Evolutionary conservation across 2,113 vertebrate genomes (phyloP).

Genomic region (Natator depressus): DNA sequence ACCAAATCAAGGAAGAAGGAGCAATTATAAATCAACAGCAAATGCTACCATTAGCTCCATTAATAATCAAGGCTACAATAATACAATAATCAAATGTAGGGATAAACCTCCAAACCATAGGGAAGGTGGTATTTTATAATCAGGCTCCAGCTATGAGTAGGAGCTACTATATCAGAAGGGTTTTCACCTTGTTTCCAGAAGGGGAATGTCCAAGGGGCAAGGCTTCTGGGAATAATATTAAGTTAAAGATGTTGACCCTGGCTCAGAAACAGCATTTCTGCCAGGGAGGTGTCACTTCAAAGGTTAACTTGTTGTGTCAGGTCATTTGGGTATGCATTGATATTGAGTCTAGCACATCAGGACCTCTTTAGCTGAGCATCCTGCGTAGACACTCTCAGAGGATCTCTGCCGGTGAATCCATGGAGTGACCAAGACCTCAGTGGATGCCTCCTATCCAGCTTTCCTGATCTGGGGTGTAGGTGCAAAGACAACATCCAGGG

Average conservation of each 20-base stretch:
- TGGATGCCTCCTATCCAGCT: not conserved
- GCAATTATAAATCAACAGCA: not conserved
- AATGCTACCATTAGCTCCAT: not conserved
- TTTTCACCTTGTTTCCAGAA: not conserved
- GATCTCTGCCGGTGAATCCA: not conserved
- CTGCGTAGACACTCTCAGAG: not conserved
- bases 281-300: not conserved
- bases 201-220: not conserved
- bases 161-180: not conserved
- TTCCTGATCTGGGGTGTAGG: not conserved
- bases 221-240: not conserved
- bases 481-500: not conserved
- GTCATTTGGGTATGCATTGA: not conserved
- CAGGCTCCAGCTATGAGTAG: not conserved
- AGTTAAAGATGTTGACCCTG: not conserved
- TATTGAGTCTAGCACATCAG: accelerated
- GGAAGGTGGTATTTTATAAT: not conserved
- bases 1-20: not conserved
- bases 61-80: not conserved
- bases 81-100: not conserved
- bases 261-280: not conserved
- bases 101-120: not conserved
- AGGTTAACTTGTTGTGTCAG: not conserved
- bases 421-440: not conserved
- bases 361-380: not conserved